Conservation (phyloP, 2,797 vertebrate species). For the Sebastes trivittatus region DNA sequence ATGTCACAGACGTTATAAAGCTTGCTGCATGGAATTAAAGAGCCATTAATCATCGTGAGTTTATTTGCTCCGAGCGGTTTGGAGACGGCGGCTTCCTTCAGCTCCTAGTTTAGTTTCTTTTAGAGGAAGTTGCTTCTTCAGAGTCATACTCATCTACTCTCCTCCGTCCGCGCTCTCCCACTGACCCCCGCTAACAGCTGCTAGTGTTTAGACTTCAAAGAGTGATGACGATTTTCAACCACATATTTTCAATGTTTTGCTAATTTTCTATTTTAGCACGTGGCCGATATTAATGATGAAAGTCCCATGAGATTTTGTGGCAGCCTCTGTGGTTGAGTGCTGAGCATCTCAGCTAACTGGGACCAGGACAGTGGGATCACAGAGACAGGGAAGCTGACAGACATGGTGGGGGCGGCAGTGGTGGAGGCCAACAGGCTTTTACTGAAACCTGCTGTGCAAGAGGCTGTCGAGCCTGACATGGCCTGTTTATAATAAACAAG, state of each 20-base stretch:
- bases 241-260: slow-evolving; percentile 72
- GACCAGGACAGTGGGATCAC: slow-evolving; percentile 64
- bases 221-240: slow-evolving; percentile 63
- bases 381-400: slow-evolving; percentile 36
- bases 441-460: slow-evolving; percentile 34
- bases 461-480: slow-evolving; percentile 36
- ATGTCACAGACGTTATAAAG: slow-evolving; percentile 39
- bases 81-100: slow-evolving; percentile 53
- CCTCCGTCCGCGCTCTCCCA: slow-evolving; percentile 41
- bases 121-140: slow-evolving; percentile 61
- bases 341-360: slow-evolving; percentile 57
- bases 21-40: slow-evolving; percentile 43
- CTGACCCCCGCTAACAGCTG: slow-evolving; percentile 72
- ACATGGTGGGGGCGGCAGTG: not conserved
- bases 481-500: slow-evolving; percentile 64
- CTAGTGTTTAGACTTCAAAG: slow-evolving; percentile 70
- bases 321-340: slow-evolving; percentile 52
- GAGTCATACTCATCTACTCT: slow-evolving; percentile 48
- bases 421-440: slow-evolving; percentile 12
- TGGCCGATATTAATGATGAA: slow-evolving; percentile 69
- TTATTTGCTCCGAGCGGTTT: slow-evolving; percentile 48
- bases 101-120: slow-evolving; percentile 43
- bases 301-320: slow-evolving; percentile 56
- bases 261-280: slow-evolving; percentile 68
- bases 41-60: slow-evolving; percentile 63